phyloP scores from a whole-genome alignment of 2,113 vertebrate species.

The Hippoglossus stenolepis region DNA sequence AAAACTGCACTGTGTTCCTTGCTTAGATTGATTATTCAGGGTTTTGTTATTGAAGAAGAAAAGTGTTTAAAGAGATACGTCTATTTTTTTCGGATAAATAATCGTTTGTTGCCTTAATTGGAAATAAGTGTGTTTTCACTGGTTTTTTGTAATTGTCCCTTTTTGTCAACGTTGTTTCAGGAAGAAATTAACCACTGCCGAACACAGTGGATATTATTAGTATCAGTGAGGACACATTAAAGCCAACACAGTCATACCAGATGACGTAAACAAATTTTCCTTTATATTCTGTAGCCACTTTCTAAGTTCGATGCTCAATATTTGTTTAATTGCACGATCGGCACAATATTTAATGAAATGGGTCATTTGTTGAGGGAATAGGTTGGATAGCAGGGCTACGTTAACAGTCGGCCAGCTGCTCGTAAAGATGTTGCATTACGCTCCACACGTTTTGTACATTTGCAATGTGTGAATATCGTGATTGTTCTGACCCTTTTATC shows the following conservation, averaged over 20 bases:
- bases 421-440: neutral
- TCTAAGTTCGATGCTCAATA: constrained; percentile 10
- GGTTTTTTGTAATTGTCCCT: neutral
- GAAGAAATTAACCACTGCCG: constrained; percentile 34
- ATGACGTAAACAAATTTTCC: constrained; percentile 21
- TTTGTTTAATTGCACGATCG: constrained; percentile 4
- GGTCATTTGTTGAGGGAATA: neutral
- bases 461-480: constrained; percentile 46
- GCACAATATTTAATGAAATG: constrained; percentile 9
- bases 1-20: constrained; percentile 1
- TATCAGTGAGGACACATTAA: constrained; percentile 4
- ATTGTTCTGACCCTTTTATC: constrained; percentile 23
- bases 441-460: constrained; percentile 37
- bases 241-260: constrained; percentile 26
- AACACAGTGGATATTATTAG: constrained; percentile 25
- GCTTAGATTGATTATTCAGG: constrained; percentile 27
- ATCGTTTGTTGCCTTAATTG: constrained; percentile 62
- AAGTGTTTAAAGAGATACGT: neutral
- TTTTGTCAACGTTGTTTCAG: constrained; percentile 43
- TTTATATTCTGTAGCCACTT: constrained; percentile 39
- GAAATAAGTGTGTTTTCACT: constrained; percentile 23
- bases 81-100: constrained; percentile 15
- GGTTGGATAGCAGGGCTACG: constrained; percentile 11
- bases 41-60: constrained; percentile 26
- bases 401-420: neutral